Conservation (phyloP, 2,113 vertebrate genomes). For the Lates calcarifer region DNA sequence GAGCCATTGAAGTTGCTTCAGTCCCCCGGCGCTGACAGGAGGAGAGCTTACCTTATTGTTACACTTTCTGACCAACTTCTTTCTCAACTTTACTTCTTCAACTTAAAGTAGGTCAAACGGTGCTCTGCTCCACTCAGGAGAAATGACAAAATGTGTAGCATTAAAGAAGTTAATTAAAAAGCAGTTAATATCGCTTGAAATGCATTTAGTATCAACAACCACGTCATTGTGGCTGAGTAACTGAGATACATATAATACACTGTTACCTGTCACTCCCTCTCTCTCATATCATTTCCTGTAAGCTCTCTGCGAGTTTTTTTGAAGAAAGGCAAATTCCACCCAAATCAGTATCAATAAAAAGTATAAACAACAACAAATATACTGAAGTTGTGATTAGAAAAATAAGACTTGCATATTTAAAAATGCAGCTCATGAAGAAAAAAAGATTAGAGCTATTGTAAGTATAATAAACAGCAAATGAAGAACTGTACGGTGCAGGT, state of each 20-base stretch:
- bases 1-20: conserved; percentile 44
- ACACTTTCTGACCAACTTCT: conserved; percentile 42
- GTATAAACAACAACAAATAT: too few relatives aligned
- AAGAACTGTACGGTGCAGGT: too few relatives aligned
- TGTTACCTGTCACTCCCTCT: neutral
- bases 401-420: neutral
- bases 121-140: neutral
- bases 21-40: conserved; percentile 39
- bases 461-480: neutral
- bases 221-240: neutral
- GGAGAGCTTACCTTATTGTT: conserved; percentile 48
- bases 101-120: conserved; percentile 56
- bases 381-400: neutral
- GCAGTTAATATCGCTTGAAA: too few relatives aligned
- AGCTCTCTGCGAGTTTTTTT: neutral
- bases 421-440: too few relatives aligned
- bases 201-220: neutral
- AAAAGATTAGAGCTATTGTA: neutral
- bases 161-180: neutral
- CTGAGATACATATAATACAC: neutral
- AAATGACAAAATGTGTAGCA: neutral
- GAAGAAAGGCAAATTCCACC: too few relatives aligned
- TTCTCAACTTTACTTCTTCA: conserved; percentile 51
- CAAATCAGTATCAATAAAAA: too few relatives aligned
- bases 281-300: neutral